Evolutionary conservation across 2,113 vertebrate genomes (phyloP).

Genomic region (Tachysurus fulvidraco): DNA sequence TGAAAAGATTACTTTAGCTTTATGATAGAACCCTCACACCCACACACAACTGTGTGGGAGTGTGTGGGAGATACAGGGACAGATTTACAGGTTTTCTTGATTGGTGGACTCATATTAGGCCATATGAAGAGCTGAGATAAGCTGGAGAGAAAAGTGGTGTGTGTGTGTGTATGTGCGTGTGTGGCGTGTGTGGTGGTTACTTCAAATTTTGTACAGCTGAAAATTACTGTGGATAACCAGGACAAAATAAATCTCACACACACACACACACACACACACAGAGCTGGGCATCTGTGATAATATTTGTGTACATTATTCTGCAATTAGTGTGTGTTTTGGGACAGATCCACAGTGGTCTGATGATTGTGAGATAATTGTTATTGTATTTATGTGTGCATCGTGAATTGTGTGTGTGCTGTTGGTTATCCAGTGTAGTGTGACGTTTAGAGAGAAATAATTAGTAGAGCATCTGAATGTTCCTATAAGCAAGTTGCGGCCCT

Average conservation of each 20-base stretch:
- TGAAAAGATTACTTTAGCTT: not conserved
- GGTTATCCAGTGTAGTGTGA: not conserved
- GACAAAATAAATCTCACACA: not conserved
- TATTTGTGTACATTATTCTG: not conserved
- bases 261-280: not conserved
- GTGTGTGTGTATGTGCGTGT: slow-evolving; percentile 27
- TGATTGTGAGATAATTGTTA: not conserved
- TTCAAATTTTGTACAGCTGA: not conserved
- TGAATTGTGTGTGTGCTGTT: slow-evolving; percentile 9
- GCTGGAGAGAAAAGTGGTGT: slow-evolving; percentile 16
- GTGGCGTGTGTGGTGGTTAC: slow-evolving; percentile 20
- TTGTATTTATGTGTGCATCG: slow-evolving; percentile 2
- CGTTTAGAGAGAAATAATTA: not conserved
- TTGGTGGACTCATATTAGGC: slow-evolving; percentile 78
- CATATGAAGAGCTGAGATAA: slow-evolving; percentile 67
- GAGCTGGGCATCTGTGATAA: not conserved
- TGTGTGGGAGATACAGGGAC: slow-evolving; percentile 56
- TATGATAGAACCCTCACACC: slow-evolving; percentile 18
- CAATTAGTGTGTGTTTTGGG: slow-evolving; percentile 8
- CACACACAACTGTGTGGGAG: slow-evolving; percentile 37
- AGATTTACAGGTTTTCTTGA: slow-evolving; percentile 81
- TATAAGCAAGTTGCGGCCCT: not conserved
- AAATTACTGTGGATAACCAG: not conserved
- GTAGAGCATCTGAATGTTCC: too few relatives aligned
- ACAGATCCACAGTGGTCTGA: not conserved